Percentiles rank a stretch among this genome's conserved stretches.
phyloP scores from a whole-genome alignment of 1,140 invertebrate species.

The Gryllus bimaculatus region DNA sequence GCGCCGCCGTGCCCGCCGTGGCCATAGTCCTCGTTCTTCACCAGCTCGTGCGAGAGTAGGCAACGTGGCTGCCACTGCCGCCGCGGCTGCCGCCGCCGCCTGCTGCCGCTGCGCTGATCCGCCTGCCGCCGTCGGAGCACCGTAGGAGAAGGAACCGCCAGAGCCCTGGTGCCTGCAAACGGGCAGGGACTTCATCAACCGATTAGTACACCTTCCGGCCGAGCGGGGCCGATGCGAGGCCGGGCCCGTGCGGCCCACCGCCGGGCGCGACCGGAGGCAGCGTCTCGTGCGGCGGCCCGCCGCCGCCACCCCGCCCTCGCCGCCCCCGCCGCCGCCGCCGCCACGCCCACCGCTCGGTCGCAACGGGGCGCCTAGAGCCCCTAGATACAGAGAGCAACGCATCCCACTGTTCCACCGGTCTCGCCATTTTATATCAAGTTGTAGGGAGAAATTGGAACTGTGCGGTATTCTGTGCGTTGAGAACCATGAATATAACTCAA shows the following conservation, averaged over 20 bases:
- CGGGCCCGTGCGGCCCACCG: no score
- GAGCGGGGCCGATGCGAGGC: constrained; percentile 3
- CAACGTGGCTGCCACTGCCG: not conserved
- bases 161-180: constrained; percentile 20
- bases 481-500: no score
- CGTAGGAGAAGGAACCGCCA: constrained; percentile 6
- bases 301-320: no score
- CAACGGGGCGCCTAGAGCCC: no score
- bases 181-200: constrained; percentile 20
- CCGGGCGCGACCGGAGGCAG: not conserved
- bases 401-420: no score
- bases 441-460: no score
- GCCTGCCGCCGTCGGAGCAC: not conserved
- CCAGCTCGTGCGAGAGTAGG: not conserved
- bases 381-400: no score
- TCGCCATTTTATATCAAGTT: no score
- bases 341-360: no score
- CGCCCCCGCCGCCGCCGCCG: no score
- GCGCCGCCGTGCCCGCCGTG: not conserved
- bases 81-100: not conserved
- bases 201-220: constrained; percentile 19
- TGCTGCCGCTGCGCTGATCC: not conserved
- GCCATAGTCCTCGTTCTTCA: not conserved
- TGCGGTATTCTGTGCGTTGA: no score
- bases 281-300: not conserved